phyloP scores from a whole-genome alignment of 1,140 invertebrate species.

The Drosophila grimshawi region DNA sequence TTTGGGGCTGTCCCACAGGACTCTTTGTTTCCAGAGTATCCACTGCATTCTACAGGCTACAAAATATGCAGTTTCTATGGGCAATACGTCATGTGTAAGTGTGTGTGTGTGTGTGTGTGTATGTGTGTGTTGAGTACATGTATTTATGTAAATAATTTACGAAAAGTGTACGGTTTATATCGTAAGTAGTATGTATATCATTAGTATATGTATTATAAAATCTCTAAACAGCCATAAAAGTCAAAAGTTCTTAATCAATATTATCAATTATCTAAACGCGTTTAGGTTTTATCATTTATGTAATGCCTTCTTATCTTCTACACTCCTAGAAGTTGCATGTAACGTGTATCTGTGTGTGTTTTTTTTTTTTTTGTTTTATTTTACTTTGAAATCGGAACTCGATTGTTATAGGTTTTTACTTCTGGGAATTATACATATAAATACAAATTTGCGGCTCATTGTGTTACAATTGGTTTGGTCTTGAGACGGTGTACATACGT shows the following conservation, averaged over 20 bases:
- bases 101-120: constrained; percentile 22
- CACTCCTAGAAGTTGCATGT: constrained; percentile 2
- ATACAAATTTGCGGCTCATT: constrained; percentile 72
- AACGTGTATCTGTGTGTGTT: constrained; percentile 3
- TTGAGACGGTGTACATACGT: constrained; percentile 55
- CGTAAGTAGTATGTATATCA: constrained; percentile 48
- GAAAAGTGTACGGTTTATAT: constrained; percentile 45
- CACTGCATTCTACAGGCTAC: neutral
- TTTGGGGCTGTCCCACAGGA: constrained; percentile 2
- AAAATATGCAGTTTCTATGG: constrained; percentile 22
- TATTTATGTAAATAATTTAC: constrained; percentile 66
- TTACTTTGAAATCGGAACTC: constrained; percentile 69
- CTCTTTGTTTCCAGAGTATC: constrained; percentile 4
- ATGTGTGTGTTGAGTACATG: constrained; percentile 6
- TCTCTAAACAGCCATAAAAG: constrained; percentile 83
- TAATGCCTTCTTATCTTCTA: constrained; percentile 20
- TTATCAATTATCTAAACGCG: constrained; percentile 74
- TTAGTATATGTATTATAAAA: constrained; percentile 73
- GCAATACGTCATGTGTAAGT: constrained; percentile 17
- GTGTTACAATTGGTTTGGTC: constrained; percentile 66
- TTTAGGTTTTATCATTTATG: constrained; percentile 34
- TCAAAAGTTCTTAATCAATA: constrained; percentile 76
- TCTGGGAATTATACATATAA: constrained; percentile 14
- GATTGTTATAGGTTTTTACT: constrained; percentile 67
- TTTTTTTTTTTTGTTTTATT: neutral